These are phyloP conservation scores for Elephantulus edwardii DNA, from an alignment of 2,113 vertebrate genomes.

Conservation along the genomic window DNA sequence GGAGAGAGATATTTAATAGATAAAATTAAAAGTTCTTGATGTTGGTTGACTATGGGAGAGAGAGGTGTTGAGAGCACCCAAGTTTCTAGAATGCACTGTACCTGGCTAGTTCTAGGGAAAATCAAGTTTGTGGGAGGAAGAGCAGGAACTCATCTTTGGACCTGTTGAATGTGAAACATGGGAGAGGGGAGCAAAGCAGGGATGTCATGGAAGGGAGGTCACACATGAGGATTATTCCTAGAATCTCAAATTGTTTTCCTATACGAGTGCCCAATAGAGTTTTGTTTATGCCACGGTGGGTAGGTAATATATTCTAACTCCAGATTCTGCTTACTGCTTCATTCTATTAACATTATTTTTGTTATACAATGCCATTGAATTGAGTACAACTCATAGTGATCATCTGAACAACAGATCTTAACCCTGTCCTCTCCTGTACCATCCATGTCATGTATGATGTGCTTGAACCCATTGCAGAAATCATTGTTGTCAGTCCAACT, in stretches of 20 bases:
- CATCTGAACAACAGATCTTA: too few species aligned
- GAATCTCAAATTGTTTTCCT: constrained; percentile 34
- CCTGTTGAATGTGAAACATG: background rate
- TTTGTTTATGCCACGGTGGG: constrained; percentile 21
- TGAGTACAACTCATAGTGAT: too few species aligned
- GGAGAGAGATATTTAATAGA: background rate
- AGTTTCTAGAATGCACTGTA: background rate
- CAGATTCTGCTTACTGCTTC: constrained; percentile 26
- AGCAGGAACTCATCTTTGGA: constrained; percentile 11
- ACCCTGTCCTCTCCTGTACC: too few species aligned
- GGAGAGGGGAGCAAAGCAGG: background rate
- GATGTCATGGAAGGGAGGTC: background rate
- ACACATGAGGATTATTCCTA: background rate
- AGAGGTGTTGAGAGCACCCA: background rate
- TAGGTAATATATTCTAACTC: constrained; percentile 12
- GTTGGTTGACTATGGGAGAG: background rate
- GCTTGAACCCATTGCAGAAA: too few species aligned
- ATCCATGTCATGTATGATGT: too few species aligned
- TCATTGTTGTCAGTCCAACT: too few species aligned
- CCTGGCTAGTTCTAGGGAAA: background rate
- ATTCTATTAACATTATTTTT: too few species aligned
- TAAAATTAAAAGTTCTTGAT: constrained; percentile 11
- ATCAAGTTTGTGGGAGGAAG: background rate
- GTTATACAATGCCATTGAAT: too few species aligned
- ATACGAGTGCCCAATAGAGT: background rate